Conservation (phyloP, 1,140 invertebrate genomes). For the Holcopasites calliopsidis region DNA sequence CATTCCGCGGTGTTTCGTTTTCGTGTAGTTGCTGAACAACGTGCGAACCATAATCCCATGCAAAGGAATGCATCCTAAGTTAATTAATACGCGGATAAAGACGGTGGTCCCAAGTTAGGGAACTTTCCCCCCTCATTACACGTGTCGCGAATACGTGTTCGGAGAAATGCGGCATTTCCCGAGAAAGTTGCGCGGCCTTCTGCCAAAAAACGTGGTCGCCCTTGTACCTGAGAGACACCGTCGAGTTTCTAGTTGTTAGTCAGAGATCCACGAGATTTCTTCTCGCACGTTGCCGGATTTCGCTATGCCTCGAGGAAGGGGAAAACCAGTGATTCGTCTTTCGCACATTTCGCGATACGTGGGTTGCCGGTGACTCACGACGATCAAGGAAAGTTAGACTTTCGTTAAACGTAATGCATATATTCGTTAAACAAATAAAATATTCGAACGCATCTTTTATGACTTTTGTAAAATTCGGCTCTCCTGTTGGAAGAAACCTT, state of each 20-base stretch:
- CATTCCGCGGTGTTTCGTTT: too few species aligned
- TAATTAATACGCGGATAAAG: too few species aligned
- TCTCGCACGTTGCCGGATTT: neutral
- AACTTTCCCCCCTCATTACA: too few species aligned
- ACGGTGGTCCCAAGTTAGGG: too few species aligned
- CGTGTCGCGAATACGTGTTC: constrained; percentile 36
- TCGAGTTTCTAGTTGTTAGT: constrained; percentile 41
- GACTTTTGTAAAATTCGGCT: neutral
- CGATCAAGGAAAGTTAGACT: too few species aligned
- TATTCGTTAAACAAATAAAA: neutral
- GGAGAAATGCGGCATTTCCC: constrained; percentile 19
- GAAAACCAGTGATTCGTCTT: neutral
- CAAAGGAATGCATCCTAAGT: too few species aligned
- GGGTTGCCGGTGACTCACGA: too few species aligned
- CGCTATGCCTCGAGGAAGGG: neutral
- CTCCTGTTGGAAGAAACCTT: neutral
- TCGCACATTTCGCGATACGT: neutral
- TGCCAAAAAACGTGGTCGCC: constrained; percentile 59
- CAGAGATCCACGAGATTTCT: constrained; percentile 27
- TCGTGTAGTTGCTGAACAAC: too few species aligned
- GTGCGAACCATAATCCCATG: too few species aligned
- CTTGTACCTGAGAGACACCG: constrained; percentile 14
- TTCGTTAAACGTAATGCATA: too few species aligned
- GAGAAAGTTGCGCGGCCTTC: constrained; percentile 53
- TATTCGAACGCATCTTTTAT: neutral